Evolutionary conservation across 2,797 vertebrate species (phyloP), one percentile per base, ranked within the genome.

Genomic region (Hippocampus kuda): DNA sequence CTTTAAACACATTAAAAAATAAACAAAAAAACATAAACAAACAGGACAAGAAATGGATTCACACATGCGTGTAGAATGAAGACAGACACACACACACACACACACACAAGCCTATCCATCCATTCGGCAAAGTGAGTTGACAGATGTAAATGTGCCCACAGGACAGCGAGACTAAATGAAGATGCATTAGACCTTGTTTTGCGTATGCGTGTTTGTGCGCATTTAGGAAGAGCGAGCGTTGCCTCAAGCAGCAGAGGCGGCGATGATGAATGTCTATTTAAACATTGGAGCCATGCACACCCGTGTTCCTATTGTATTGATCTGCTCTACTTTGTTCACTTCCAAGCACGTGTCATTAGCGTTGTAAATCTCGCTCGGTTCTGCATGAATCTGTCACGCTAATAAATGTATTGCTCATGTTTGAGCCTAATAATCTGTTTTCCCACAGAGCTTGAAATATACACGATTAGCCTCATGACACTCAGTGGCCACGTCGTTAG

Each of bases 81-180:
- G 26, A 72, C 54, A 77, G 67, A 74, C 64, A 77, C n/a, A 68
- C 66, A 65, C 30, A 34, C 18, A 60, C 63, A 61, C 65, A 62
- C 42, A 64, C 72, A 70, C 67, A 68, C 70, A 68, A 66, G 30
- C 72, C 61, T 70, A 87, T 84, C 81, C 82, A 87, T 89, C 81
- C 83, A 85, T 79, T 86, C 72, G 79, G 76, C 81, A 84, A 79
- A 68, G 78, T 72, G 75, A 76, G 82, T 79, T 88, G 87, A 88
- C 87, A 89, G 85, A 88, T 89, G 87, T 86, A 88, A 88, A 88
- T 88, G 85, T 86, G 82, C 84, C 84, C 80, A 81, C 79, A 85
- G 81, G 88, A 89, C 85, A 87, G 85, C 77, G 75, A 70, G 79
- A 72, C 84, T 82, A 88, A 88, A 89, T 88, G 86, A 88, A 88